phyloP scores from a whole-genome alignment of 1,140 invertebrate genomes.

The Drosophila eugracilis region DNA sequence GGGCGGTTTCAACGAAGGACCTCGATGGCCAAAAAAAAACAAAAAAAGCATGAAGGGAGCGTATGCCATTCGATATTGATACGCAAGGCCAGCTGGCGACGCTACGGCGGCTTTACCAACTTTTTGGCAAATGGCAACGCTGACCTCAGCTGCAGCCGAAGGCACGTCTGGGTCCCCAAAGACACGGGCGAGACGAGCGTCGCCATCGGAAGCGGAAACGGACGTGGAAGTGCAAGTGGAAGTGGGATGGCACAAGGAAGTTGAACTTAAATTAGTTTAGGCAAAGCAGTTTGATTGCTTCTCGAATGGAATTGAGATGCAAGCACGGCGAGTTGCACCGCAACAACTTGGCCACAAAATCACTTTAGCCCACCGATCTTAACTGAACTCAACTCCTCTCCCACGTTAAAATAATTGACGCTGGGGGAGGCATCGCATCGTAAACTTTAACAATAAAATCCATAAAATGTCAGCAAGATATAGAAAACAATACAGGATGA shows the following conservation, averaged over 20 bases:
- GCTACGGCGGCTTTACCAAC: conserved; percentile 29
- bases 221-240: background rate
- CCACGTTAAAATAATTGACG: conserved; percentile 38
- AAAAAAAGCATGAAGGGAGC: background rate
- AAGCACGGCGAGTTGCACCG: conserved; percentile 20
- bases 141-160: conserved; percentile 41
- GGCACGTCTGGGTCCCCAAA: conserved; percentile 27
- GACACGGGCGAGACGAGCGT: conserved; percentile 17
- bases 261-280: conserved; percentile 58
- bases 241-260: conserved; percentile 1
- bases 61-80: conserved; percentile 38
- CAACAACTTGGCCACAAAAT: conserved; percentile 7
- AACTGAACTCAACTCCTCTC: background rate
- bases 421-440: conserved; percentile 32
- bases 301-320: background rate
- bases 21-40: too few species aligned
- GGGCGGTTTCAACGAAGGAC: background rate
- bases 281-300: conserved; percentile 19
- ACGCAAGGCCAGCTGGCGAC: conserved; percentile 53
- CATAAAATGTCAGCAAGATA: conserved; percentile 53
- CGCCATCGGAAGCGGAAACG: conserved; percentile 36
- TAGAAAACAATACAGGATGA: conserved; percentile 11
- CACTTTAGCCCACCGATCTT: background rate
- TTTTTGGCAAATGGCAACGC: conserved; percentile 63
- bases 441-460: conserved; percentile 54